Base-by-base conservation (phyloP, 2,113 vertebrate species). In the Zosterops lateralis region DNA sequence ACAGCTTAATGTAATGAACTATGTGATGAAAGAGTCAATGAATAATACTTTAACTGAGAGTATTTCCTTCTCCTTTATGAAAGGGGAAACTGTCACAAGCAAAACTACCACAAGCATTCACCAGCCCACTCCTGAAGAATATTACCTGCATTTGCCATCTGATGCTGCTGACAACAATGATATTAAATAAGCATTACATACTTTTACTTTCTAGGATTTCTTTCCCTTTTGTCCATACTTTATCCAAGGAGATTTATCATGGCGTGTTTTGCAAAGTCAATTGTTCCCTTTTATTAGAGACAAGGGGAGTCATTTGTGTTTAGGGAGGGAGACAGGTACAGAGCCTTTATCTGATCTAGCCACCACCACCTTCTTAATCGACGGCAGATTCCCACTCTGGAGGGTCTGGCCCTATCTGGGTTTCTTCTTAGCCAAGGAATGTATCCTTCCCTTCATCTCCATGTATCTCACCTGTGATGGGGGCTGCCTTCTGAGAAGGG, bases 221-320 rank as follows among this genome's bases (percentile, higher is more conserved):
- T 80, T 79, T 93, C 56, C 14, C 7, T 64, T 38, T 38, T 38
- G 5, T 38, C 38, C 29, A 51, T 42, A 26, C 11, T 94, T 75
- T 50, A 71, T 48, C 57, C 82, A 29, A 86, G 51, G 56, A 65
- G 68, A 58, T 89, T 91, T 79, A 48, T 79, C 12, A 2, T 53
- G 66, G 83, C 3, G 6, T 58, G 58, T 77, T 90, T 90, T 70
- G 81, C 18, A 16, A 61, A 82, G 66, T 61, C 42, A 57, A 7
- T 73, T 95, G 84, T 85, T 34, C 83, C 87, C 53, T 86, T 91
- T 96, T 76, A 82, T 94, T 90, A 90, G 57, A 90, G 93, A 86
- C 90, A 84, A 94, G 87, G 84, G 68, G 87, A 86, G 89, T 87
- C 58, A 38, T 93, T 96, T 93, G 32, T 84, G 85, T 90, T 95